Evolutionary conservation across 2,113 vertebrate genomes (phyloP).

Genomic region (Pseudopipra pipra): DNA sequence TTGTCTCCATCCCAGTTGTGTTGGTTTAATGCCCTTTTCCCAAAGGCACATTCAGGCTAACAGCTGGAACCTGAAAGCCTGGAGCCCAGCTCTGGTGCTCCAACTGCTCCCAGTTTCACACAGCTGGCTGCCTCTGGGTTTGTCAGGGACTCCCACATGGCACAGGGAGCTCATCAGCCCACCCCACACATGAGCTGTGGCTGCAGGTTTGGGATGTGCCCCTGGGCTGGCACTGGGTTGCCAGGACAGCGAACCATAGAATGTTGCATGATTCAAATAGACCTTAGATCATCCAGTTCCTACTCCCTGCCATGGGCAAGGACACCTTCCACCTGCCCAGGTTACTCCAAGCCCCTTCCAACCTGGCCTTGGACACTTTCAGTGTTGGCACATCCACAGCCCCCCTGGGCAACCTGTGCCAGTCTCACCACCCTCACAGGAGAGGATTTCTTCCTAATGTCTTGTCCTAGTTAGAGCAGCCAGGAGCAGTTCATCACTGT

Average conservation of each 20-base stretch:
- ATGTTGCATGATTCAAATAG: too few relatives aligned
- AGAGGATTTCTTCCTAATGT: background rate
- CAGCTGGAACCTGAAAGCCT: accelerated
- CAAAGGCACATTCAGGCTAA: accelerated
- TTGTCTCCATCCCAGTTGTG: accelerated
- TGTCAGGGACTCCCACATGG: accelerated
- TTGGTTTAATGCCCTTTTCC: accelerated
- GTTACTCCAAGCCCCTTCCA: background rate
- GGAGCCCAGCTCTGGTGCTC: accelerated
- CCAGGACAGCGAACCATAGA: background rate
- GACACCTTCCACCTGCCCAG: background rate
- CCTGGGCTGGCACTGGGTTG: accelerated
- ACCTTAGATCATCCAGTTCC: background rate
- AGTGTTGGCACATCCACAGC: background rate
- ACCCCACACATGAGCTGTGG: background rate
- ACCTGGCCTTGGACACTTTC: background rate
- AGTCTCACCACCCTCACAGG: background rate
- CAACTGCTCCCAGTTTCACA: accelerated
- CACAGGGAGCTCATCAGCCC: accelerated
- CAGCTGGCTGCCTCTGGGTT: too few relatives aligned
- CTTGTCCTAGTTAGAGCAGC: too few relatives aligned
- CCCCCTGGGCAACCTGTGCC: background rate
- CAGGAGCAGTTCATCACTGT: too few relatives aligned
- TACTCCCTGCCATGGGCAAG: background rate
- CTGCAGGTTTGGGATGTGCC: background rate